Conservation (phyloP, 2,113 vertebrate species). For the Zosterops borbonicus region DNA sequence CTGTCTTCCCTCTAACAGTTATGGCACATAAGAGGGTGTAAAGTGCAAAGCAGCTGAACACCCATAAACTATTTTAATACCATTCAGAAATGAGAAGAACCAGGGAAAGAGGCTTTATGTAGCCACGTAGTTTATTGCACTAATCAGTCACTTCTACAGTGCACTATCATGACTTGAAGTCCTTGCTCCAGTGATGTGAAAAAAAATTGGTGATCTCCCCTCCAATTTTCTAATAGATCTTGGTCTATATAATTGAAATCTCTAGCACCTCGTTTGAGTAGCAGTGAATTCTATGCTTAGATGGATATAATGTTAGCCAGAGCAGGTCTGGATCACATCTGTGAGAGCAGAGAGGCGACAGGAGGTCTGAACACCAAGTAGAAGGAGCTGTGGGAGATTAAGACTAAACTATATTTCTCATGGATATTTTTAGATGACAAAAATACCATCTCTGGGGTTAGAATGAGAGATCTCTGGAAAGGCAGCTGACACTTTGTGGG, state of each 20-base stretch:
- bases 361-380: not conserved
- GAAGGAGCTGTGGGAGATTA: not conserved
- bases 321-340: not conserved
- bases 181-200: not conserved
- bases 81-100: conserved; percentile 5
- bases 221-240: not conserved
- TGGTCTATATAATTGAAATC: not conserved
- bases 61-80: conserved; percentile 47
- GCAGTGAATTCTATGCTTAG: not conserved
- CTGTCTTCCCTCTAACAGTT: not conserved
- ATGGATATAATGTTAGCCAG: not conserved
- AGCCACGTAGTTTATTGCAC: conserved; percentile 8
- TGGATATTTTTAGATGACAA: not conserved
- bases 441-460: not conserved
- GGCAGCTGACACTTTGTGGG: not conserved
- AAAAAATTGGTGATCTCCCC: not conserved
- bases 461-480: not conserved
- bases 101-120: not conserved
- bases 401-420: not conserved
- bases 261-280: not conserved
- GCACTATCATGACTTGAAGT: not conserved
- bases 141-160: conserved; percentile 25
- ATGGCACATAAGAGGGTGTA: not conserved
- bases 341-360: not conserved
- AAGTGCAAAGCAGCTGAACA: conserved; percentile 31